Evolutionary conservation across 2,797 vertebrate genomes (phyloP).

Genomic region (Pseudochromis fuscus): DNA sequence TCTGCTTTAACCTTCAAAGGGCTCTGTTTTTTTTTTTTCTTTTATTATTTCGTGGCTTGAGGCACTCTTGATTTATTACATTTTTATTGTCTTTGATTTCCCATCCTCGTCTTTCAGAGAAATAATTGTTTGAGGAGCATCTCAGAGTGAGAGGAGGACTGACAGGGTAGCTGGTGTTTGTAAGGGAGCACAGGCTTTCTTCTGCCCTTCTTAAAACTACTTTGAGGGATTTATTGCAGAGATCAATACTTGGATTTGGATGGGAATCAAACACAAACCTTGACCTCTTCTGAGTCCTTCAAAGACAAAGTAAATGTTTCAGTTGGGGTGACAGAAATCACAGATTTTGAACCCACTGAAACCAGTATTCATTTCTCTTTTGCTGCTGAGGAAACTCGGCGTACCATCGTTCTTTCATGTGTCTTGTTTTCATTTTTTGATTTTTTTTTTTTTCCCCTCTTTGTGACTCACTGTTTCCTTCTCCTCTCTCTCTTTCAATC

Average conservation of each 20-base stretch:
- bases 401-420: conserved; percentile 19
- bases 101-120: conserved; percentile 29
- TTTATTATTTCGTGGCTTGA: conserved; percentile 35
- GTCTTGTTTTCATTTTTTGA: conserved; percentile 43
- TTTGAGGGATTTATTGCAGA: conserved; percentile 70
- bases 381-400: conserved; percentile 54
- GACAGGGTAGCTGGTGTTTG: conserved; percentile 44
- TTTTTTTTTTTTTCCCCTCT: conserved; percentile 36
- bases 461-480: conserved; percentile 30
- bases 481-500: neutral
- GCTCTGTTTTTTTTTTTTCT: conserved; percentile 28
- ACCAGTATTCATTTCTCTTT: conserved; percentile 32
- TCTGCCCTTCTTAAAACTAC: conserved; percentile 53
- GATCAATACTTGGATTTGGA: conserved; percentile 76
- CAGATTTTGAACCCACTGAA: conserved; percentile 35
- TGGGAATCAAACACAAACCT: conserved; percentile 66
- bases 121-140: conserved; percentile 57
- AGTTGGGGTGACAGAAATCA: conserved; percentile 44
- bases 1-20: conserved; percentile 73
- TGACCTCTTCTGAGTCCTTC: conserved; percentile 64
- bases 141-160: conserved; percentile 23
- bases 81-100: conserved; percentile 61
- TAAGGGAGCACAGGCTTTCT: conserved; percentile 54
- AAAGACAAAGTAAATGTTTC: conserved; percentile 63
- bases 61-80: conserved; percentile 61